Base-by-base conservation (phyloP, 2,113 vertebrate genomes). In the Colistium nudipinnis region DNA sequence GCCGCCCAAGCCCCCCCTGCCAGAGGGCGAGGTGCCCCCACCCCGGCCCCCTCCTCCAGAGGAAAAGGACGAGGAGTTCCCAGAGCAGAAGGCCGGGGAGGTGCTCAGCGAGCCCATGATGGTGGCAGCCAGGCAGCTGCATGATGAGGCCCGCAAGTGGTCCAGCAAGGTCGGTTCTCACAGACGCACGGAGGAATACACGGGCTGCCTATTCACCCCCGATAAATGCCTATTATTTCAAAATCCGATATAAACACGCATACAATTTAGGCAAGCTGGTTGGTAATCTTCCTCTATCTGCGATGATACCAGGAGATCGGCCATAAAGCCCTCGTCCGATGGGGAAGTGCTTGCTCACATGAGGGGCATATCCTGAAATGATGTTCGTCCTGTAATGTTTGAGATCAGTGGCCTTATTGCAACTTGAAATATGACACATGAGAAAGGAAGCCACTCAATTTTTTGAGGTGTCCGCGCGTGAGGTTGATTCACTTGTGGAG, bases 131-230 rank as follows among this genome's bases (percentile, higher is more conserved):
- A 93, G 96, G 73, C 97, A 99, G 88, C 88, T 99, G 65, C 98
- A 99, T 0, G 98, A 99, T 22, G 98, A 99, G 88, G 98, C 98
- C n/a, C 93, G 97, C 72, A 98, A 99, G 68, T 99, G 98, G 98
- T 99, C 98, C 22, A 99, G 98, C 86, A 94, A 93, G 91, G 93
- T 94, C 65, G 82, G 90, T 73, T 52, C 28, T 55, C 45, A 70
- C 20, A 61, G 19, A 59, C 33, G 24, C 7, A 12, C 4, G 6
- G 7, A 62, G 17, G 49, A 16, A 57, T 20, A 4, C 4, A 24
- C 17, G 30, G 9, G 30, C 11, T 57, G 16, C 10, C 41, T 30
- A 16, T 39, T 38, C 25, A 53, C 6, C 5, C n/a, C 1, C 9
- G 7, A 28, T 3, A 54, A 30, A 54, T 24, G 8, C 4, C 1